Percentiles rank a stretch among this genome's conserved stretches.
These are phyloP conservation scores for Fistularia commersonii DNA, from an alignment of 2,797 vertebrate species.

Conservation along the genomic window DNA sequence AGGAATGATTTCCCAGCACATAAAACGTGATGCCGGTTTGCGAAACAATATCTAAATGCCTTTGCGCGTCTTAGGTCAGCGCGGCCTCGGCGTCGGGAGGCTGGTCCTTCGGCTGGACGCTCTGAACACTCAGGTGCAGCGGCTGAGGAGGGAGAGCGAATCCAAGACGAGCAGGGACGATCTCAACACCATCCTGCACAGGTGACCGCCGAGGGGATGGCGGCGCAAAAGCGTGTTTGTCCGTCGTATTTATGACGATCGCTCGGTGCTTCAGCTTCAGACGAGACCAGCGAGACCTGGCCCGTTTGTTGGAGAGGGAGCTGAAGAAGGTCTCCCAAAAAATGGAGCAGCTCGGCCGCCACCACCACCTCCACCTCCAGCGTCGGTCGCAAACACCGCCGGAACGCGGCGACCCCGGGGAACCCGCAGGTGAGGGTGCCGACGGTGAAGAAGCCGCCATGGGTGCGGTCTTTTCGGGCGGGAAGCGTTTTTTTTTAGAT, in stretches of 20 bases:
- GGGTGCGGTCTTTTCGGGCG: too few species aligned
- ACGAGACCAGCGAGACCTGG: conserved; percentile 57
- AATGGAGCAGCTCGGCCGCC: conserved; percentile 57
- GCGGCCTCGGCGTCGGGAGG: conserved; percentile 30
- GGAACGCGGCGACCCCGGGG: conserved; percentile 2
- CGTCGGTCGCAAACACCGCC: conserved; percentile 14
- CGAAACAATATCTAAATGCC: too few species aligned
- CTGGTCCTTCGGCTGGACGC: conserved; percentile 64
- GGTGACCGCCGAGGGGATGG: conserved; percentile 34
- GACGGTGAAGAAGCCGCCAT: too few species aligned
- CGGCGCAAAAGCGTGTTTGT: neutral
- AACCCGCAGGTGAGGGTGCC: conserved; percentile 40
- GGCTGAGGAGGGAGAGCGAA: conserved; percentile 52
- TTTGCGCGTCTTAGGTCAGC: conserved; percentile 35
- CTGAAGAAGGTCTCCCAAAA: conserved; percentile 61
- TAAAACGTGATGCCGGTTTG: too few species aligned
- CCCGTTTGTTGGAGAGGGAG: conserved; percentile 56
- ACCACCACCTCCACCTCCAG: conserved; percentile 24
- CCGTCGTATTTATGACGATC: neutral
- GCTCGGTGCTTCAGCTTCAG: conserved; percentile 49
- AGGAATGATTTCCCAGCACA: too few species aligned
- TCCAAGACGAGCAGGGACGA: conserved; percentile 43
- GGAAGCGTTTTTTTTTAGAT: too few species aligned
- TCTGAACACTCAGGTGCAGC: conserved; percentile 63
- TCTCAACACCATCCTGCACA: conserved; percentile 55